phyloP scores from a whole-genome alignment of 2,888 invertebrate genomes.

The Euspilapteryx auroguttella region DNA sequence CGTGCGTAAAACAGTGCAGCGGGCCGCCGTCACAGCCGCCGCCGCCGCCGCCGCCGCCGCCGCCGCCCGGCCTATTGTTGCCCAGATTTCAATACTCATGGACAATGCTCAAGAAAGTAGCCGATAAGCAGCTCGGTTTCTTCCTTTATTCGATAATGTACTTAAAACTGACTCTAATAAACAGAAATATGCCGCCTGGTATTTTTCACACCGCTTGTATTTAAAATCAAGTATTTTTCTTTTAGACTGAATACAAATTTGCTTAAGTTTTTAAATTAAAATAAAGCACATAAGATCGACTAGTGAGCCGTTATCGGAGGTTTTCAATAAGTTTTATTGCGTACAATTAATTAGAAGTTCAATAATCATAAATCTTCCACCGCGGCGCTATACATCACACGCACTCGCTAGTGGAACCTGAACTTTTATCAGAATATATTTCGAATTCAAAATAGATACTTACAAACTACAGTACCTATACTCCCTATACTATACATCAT shows the following conservation, averaged over 20 bases:
- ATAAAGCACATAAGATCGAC: too few relatives aligned
- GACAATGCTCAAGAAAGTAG: slow-evolving; percentile 3
- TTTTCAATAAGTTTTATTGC: slow-evolving; percentile 44
- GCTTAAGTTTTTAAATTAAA: neutral
- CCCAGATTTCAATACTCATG: neutral
- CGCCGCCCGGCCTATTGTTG: slow-evolving; percentile 1
- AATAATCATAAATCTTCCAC: slow-evolving; percentile 50
- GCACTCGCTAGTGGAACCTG: slow-evolving; percentile 21
- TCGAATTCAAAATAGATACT: too few relatives aligned
- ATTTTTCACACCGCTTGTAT: too few relatives aligned
- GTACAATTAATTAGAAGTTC: slow-evolving; percentile 41
- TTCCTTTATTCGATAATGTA: slow-evolving; percentile 6
- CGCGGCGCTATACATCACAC: slow-evolving; percentile 47
- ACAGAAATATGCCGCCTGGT: too few relatives aligned
- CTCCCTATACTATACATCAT: too few relatives aligned
- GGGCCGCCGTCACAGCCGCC: too few relatives aligned
- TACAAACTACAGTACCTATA: too few relatives aligned
- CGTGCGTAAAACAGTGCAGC: slow-evolving; percentile 26
- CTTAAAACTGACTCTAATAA: too few relatives aligned
- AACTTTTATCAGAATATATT: too few relatives aligned
- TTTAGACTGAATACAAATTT: neutral
- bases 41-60: neutral
- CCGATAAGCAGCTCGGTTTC: slow-evolving; percentile 10
- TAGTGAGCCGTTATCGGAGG: slow-evolving; percentile 18
- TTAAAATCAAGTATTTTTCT: neutral